These are phyloP conservation scores for Pomacea canaliculata DNA, from an alignment of 2,888 invertebrate species.

Conservation along the genomic window DNA sequence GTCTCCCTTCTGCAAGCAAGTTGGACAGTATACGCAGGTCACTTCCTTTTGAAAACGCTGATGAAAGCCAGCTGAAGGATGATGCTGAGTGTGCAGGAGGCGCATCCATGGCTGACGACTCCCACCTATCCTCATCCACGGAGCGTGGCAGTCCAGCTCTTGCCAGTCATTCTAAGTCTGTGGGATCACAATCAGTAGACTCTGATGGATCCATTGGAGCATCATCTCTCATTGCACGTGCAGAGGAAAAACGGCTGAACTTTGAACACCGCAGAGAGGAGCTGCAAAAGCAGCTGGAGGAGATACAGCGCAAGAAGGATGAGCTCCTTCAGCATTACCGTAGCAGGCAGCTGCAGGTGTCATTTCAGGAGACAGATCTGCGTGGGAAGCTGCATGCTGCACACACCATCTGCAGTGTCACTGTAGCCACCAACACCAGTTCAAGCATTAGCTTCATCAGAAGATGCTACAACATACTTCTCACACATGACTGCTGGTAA, in stretches of 20 bases:
- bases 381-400: conserved; percentile 28
- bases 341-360: conserved; percentile 37
- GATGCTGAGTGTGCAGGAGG: conserved; percentile 18
- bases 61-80: conserved; percentile 40
- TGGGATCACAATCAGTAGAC: conserved; percentile 15
- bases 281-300: conserved; percentile 47
- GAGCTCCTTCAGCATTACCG: conserved; percentile 50
- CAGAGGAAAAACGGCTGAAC: conserved; percentile 37
- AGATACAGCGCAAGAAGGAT: conserved; percentile 57
- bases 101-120: conserved; percentile 33
- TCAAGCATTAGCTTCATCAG: not conserved
- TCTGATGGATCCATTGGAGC: conserved; percentile 40
- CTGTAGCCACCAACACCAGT: not conserved
- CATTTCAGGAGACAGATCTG: conserved; percentile 27
- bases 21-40: conserved; percentile 51
- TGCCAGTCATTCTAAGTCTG: conserved; percentile 22
- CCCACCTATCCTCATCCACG: conserved; percentile 42
- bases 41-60: conserved; percentile 48
- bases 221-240: conserved; percentile 37
- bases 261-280: conserved; percentile 48
- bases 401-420: not conserved
- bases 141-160: conserved; percentile 52
- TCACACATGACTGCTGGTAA: not conserved
- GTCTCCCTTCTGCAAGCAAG: conserved; percentile 26
- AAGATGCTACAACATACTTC: not conserved